Percentiles rank a stretch among this genome's conserved stretches.
Evolutionary conservation across 2,888 invertebrate genomes (phyloP).

Genomic region (Hybos culiciformis): DNA sequence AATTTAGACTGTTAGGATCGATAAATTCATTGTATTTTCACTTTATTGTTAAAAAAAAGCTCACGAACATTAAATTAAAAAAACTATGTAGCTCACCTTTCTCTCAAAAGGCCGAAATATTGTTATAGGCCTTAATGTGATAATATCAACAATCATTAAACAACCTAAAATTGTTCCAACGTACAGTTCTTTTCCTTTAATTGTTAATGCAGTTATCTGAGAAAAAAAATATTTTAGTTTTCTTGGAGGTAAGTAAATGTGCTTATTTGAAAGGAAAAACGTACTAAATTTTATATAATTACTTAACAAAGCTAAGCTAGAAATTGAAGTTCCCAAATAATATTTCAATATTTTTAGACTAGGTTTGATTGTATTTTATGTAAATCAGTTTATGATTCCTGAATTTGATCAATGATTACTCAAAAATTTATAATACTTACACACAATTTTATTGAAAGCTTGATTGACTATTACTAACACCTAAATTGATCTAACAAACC

Average conservation of each 20-base stretch:
- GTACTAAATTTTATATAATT: too few species aligned
- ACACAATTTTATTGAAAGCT: too few species aligned
- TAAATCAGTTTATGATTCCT: too few species aligned
- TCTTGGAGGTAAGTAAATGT: not conserved
- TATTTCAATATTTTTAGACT: too few species aligned
- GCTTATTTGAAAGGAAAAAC: too few species aligned
- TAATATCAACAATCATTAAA: slow-evolving; percentile 74
- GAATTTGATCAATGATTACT: too few species aligned
- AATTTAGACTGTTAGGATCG: not conserved
- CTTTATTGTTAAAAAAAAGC: not conserved
- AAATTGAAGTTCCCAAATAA: too few species aligned
- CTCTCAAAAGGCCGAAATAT: slow-evolving; percentile 87
- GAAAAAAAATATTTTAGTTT: not conserved
- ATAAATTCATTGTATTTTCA: not conserved
- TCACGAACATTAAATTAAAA: not conserved
- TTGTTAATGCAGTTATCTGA: slow-evolving; percentile 41
- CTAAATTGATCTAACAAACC: too few species aligned
- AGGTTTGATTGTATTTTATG: too few species aligned
- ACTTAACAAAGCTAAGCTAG: too few species aligned
- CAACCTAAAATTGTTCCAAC: slow-evolving; percentile 94
- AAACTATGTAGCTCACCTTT: slow-evolving; percentile 41
- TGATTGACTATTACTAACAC: too few species aligned
- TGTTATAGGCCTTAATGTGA: slow-evolving; percentile 68
- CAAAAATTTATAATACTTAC: too few species aligned
- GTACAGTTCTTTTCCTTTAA: slow-evolving; percentile 57